Evolutionary conservation across 2,113 vertebrate genomes (phyloP).

Genomic region (Arizona elegans): DNA sequence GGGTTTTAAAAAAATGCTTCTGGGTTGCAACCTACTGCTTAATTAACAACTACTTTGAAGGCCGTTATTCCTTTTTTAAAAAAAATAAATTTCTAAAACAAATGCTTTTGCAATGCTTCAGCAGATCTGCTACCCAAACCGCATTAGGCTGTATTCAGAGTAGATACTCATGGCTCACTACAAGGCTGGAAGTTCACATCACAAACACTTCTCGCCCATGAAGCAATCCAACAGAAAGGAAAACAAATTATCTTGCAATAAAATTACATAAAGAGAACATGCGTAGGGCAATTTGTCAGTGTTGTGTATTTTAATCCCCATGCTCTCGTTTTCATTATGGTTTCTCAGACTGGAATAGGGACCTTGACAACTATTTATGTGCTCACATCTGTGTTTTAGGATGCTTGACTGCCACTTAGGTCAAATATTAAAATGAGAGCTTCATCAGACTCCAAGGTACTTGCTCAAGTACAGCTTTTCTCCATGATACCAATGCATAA

Average conservation of each 20-base stretch:
- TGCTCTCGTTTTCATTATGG: conserved; percentile 22
- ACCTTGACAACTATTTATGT: conserved; percentile 2
- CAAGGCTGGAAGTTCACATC: conserved; percentile 25
- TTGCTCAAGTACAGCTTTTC: conserved; percentile 12
- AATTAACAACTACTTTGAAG: neutral
- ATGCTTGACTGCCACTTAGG: conserved; percentile 37
- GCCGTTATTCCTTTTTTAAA: neutral
- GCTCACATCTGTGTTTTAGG: conserved; percentile 21
- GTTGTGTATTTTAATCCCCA: neutral
- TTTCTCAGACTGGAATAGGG: neutral
- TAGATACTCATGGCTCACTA: neutral
- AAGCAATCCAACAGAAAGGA: neutral
- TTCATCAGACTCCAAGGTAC: neutral
- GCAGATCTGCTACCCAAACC: accelerated
- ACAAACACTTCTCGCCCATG: conserved; percentile 9
- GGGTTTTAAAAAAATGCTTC: neutral
- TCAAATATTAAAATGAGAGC: conserved; percentile 46
- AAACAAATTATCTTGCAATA: conserved; percentile 40
- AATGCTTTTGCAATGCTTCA: neutral
- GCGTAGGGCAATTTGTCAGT: neutral
- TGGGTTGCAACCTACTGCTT: neutral
- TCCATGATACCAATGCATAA: neutral
- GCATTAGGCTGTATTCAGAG: neutral
- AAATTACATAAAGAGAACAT: neutral
- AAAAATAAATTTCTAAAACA: neutral